These are phyloP conservation scores for Leptopilina myrica DNA, from an alignment of 2,888 invertebrate genomes.

Conservation along the genomic window DNA sequence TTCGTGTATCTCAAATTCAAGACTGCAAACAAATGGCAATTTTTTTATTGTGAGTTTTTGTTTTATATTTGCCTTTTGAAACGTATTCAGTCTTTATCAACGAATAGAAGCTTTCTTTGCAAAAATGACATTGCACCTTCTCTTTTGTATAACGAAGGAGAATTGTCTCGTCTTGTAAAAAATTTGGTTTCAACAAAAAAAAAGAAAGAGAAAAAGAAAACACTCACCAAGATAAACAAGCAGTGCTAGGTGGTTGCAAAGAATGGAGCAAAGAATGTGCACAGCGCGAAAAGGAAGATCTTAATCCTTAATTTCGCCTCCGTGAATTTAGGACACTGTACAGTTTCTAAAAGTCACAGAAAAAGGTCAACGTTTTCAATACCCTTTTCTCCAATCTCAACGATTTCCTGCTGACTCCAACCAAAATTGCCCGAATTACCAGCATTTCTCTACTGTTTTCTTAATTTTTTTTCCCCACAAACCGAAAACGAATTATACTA, in stretches of 20 bases:
- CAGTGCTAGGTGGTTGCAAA: constrained; percentile 12
- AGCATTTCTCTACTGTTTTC: constrained; percentile 21
- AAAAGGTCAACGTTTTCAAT: constrained; percentile 38
- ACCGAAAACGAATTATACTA: constrained; percentile 11
- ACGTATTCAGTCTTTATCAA: constrained; percentile 23
- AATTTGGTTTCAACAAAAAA: constrained; percentile 26
- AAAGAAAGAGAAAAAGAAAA: too few species aligned
- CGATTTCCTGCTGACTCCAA: constrained; percentile 31
- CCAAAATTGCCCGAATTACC: constrained; percentile 33
- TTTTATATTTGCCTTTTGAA: constrained; percentile 1
- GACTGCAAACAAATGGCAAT: not conserved
- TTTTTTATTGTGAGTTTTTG: not conserved
- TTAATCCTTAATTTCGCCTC: constrained; percentile 38
- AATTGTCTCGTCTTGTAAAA: constrained; percentile 27
- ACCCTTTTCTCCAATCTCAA: constrained; percentile 25
- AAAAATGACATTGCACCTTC: constrained; percentile 11
- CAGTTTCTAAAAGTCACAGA: constrained; percentile 24
- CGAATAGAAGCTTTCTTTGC: constrained; percentile 25
- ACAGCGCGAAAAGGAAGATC: constrained; percentile 31
- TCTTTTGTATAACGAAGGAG: constrained; percentile 16
- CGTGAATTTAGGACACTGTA: constrained; percentile 36
- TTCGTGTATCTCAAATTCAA: too few species aligned
- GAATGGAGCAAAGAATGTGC: constrained; percentile 31
- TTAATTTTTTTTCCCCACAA: constrained; percentile 9
- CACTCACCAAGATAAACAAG: constrained; percentile 28